Base-by-base conservation (phyloP, 2,888 invertebrate species). In the Drosophila pseudotalamancana region DNA sequence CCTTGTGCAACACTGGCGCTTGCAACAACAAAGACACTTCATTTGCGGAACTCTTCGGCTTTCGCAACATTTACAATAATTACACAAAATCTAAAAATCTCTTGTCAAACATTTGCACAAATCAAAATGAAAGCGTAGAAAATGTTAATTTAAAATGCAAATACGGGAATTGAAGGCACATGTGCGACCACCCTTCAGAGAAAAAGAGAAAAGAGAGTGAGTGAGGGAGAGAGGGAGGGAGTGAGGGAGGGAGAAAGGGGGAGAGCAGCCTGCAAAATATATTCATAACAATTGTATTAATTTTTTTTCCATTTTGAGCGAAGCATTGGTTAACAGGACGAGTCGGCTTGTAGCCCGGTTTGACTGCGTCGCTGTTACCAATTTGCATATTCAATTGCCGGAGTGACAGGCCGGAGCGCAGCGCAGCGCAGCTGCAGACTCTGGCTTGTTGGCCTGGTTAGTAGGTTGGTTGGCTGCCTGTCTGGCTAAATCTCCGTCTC, bases 331-430 rank as follows among this genome's bases (percentile, higher is more conserved):
- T 54, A 73, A 61, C 55, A 69, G 45, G 35, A 18, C 45, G 19
- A 29, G 37, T 14, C 34, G n/a, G 35, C 34, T 27, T 27, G 34
- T 11, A 29, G 14, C 16, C 32, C 35, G 71, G 61, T 61, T 74
- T 56, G 77, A 69, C 63, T 77, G 64, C 43, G 54, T 40, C 48
- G 74, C 48, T 40, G 61, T 48, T 73, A 65, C 65, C 78, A 81
- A 79, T 79, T 79, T 79, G 78, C 78, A 79, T 79, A 79, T 79
- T 79, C 83, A 79, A 79, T 79, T 79, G 78, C 69, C 67, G 63
- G 59, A 78, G 64, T 75, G 65, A 77, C 75, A 77, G 77, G 76
- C 60, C 42, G 50, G 6, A n/a, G n/a, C 40, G 23, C 23, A 40
- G 40, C 40, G 9, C 25, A 50, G 51, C 51, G 19, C 53, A 72